Conservation (phyloP, 2,797 vertebrate species). For the Lateolabrax maculatus region DNA sequence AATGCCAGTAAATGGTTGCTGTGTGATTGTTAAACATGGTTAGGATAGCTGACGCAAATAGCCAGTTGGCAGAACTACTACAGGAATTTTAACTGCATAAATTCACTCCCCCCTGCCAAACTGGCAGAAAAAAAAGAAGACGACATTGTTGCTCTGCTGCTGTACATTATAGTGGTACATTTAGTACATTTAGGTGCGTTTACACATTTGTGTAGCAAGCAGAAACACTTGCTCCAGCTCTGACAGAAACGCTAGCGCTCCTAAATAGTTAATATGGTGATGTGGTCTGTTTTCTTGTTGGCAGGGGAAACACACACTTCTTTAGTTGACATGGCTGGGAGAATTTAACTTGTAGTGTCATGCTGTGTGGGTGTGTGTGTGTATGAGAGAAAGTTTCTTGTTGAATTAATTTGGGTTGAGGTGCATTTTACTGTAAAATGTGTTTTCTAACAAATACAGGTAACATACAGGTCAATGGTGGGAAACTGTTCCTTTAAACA, state of each 20-base stretch:
- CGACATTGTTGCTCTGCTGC: constrained; percentile 2
- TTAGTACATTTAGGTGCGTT: not conserved
- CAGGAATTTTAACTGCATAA: not conserved
- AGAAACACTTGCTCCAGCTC: constrained; percentile 28
- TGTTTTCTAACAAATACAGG: not conserved
- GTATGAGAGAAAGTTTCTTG: constrained; percentile 4
- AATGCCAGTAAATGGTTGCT: not conserved
- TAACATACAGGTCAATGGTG: not conserved
- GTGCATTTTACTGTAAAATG: constrained; percentile 11
- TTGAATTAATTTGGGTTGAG: not conserved
- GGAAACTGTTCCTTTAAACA: constrained; percentile 27
- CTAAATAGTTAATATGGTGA: constrained; percentile 36
- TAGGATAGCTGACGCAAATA: not conserved
- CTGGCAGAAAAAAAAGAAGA: constrained; percentile 4
- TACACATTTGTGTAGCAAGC: constrained; percentile 38
- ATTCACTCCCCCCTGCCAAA: not conserved
- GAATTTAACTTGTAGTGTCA: constrained; percentile 29
- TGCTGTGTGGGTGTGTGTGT: not conserved
- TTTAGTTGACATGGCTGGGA: constrained; percentile 17
- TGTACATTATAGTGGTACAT: constrained; percentile 6
- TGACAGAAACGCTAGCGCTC: constrained; percentile 25
- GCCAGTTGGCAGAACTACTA: not conserved
- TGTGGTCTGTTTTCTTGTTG: constrained; percentile 38
- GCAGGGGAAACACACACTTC: constrained; percentile 50
- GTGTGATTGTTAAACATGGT: not conserved